These are phyloP conservation scores for Trichechus manatus DNA, from an alignment of 2,113 vertebrate genomes.

Conservation along the genomic window DNA sequence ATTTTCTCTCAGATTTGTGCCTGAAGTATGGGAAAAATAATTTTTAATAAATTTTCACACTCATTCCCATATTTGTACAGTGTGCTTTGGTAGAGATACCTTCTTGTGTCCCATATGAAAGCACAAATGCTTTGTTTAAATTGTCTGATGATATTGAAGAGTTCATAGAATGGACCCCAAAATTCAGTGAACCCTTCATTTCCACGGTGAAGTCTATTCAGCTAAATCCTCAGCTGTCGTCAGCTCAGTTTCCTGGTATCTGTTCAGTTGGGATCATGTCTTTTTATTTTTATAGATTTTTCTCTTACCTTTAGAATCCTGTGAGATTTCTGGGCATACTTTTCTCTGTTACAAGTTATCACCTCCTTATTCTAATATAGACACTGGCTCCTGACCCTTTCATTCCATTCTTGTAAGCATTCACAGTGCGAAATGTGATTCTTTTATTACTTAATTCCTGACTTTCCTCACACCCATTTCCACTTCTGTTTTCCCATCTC, in stretches of 20 bases:
- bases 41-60: neutral
- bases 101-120: neutral
- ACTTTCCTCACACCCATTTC: slow-evolving; percentile 50
- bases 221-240: neutral
- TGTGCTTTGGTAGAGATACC: neutral
- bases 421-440: neutral
- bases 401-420: slow-evolving; percentile 27
- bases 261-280: neutral
- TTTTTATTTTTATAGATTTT: slow-evolving; percentile 51
- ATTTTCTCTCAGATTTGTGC: neutral
- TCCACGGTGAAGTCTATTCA: neutral
- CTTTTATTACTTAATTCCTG: slow-evolving; percentile 35
- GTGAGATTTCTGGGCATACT: neutral
- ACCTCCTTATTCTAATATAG: slow-evolving; percentile 53
- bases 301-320: slow-evolving; percentile 7
- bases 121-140: slow-evolving; percentile 32
- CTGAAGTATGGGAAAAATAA: neutral
- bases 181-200: neutral
- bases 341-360: slow-evolving; percentile 13
- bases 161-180: neutral
- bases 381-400: neutral
- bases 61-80: neutral
- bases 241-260: neutral
- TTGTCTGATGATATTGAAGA: neutral
- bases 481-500: slow-evolving; percentile 48